phyloP scores from a whole-genome alignment of 2,888 invertebrate genomes.

The Stegana nigrithorax region DNA sequence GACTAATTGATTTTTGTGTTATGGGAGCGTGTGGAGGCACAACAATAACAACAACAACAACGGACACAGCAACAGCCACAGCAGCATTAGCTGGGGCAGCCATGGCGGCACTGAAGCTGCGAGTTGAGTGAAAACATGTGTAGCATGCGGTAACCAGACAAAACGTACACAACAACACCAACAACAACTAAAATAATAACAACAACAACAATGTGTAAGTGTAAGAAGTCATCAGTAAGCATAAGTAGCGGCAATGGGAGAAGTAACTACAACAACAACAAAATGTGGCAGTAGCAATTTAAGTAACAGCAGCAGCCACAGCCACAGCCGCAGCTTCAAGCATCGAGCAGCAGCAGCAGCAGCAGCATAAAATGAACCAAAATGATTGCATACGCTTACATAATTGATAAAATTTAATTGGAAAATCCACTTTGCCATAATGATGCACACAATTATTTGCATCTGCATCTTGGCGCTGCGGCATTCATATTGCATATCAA shows the following conservation, averaged over 20 bases:
- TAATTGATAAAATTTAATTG: slow-evolving; percentile 45
- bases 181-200: background rate
- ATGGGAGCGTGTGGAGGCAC: background rate
- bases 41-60: background rate
- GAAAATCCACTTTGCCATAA: slow-evolving; percentile 35
- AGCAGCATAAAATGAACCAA: slow-evolving; percentile 31
- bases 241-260: too few relatives aligned
- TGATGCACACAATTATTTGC: background rate
- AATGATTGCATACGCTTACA: slow-evolving; percentile 31
- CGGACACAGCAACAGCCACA: slow-evolving; percentile 27
- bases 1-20: slow-evolving; percentile 43
- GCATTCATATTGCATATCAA: background rate
- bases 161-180: too few relatives aligned
- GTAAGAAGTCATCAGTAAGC: too few relatives aligned
- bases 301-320: too few relatives aligned
- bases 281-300: slow-evolving; percentile 37
- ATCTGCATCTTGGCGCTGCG: background rate
- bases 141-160: slow-evolving; percentile 14
- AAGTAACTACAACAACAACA: too few relatives aligned
- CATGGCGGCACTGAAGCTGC: slow-evolving; percentile 29
- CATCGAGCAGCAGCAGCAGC: background rate
- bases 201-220: too few relatives aligned
- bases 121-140: slow-evolving; percentile 18
- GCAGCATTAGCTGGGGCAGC: too few relatives aligned
- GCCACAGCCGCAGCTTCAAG: background rate